These are phyloP conservation scores for Netelia inedita DNA, from an alignment of 2,888 invertebrate species.

Conservation along the genomic window DNA sequence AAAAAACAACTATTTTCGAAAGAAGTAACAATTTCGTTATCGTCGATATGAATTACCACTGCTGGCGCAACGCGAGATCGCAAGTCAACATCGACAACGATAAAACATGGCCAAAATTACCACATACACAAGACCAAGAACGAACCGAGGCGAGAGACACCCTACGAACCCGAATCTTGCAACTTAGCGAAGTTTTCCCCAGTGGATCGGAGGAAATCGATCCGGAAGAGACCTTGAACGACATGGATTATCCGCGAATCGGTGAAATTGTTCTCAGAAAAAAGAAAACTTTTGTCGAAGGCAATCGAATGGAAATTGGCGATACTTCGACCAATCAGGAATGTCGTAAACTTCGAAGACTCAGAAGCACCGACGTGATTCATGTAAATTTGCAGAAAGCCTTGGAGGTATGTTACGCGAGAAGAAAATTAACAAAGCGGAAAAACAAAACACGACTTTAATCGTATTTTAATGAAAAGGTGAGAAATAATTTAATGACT, in stretches of 20 bases:
- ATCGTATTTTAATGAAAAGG: not conserved
- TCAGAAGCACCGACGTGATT: constrained; percentile 64
- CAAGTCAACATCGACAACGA: constrained; percentile 37
- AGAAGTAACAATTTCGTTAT: not conserved
- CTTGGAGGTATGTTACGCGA: constrained; percentile 67
- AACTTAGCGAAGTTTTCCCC: not conserved
- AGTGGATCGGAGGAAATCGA: not conserved
- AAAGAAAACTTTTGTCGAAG: constrained; percentile 32
- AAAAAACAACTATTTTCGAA: not conserved
- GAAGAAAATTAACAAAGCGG: not conserved
- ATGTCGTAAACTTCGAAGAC: constrained; percentile 40
- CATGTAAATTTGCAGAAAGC: constrained; percentile 71
- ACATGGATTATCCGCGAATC: constrained; percentile 68
- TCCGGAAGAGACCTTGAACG: constrained; percentile 23
- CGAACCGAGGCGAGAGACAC: not conserved
- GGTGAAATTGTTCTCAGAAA: constrained; percentile 57
- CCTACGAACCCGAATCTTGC: constrained; percentile 9
- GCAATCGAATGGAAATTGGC: constrained; percentile 12
- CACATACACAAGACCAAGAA: constrained; percentile 6
- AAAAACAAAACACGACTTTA: constrained; percentile 28
- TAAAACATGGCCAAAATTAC: constrained; percentile 57
- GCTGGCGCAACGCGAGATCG: constrained; percentile 52
- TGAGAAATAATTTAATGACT: constrained; percentile 8
- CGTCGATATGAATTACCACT: constrained; percentile 53
- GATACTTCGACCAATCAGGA: constrained; percentile 10